Evolutionary conservation across 2,113 vertebrate genomes (phyloP).

Genomic region (Passerina amoena): DNA sequence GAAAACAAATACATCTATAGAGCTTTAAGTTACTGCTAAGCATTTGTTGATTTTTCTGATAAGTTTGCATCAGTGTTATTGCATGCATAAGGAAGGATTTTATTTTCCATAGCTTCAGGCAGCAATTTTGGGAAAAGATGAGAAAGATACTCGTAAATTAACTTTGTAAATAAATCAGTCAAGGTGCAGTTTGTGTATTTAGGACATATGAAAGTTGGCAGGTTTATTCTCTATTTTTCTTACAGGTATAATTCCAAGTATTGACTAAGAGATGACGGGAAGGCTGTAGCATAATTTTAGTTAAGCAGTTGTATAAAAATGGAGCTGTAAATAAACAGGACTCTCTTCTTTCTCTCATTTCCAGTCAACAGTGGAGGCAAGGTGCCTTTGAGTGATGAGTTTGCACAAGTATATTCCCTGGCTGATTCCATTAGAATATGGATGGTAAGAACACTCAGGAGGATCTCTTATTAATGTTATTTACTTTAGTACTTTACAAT

Average conservation of each 20-base stretch:
- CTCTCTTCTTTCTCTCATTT: constrained; percentile 47
- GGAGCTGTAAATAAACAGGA: constrained; percentile 1
- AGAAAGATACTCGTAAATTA: neutral
- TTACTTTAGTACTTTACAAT: neutral
- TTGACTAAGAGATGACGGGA: neutral
- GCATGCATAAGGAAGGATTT: neutral
- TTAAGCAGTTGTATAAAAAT: neutral
- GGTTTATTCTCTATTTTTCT: neutral
- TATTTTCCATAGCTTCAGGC: neutral
- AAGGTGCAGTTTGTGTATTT: neutral
- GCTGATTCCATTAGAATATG: constrained; percentile 95
- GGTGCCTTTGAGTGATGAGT: constrained; percentile 83
- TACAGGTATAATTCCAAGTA: neutral
- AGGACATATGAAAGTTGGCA: neutral
- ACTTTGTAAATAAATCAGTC: neutral
- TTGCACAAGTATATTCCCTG: constrained; percentile 87
- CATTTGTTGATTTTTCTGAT: neutral
- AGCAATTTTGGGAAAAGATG: neutral
- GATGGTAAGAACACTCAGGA: constrained; percentile 85
- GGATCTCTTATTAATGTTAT: neutral
- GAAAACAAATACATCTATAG: neutral
- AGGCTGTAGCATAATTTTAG: neutral
- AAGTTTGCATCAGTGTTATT: neutral
- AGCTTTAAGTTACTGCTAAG: neutral
- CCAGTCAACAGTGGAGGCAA: constrained; percentile 86